Conservation (phyloP, 2,113 vertebrate genomes). For the Eulemur rufifrons region DNA sequence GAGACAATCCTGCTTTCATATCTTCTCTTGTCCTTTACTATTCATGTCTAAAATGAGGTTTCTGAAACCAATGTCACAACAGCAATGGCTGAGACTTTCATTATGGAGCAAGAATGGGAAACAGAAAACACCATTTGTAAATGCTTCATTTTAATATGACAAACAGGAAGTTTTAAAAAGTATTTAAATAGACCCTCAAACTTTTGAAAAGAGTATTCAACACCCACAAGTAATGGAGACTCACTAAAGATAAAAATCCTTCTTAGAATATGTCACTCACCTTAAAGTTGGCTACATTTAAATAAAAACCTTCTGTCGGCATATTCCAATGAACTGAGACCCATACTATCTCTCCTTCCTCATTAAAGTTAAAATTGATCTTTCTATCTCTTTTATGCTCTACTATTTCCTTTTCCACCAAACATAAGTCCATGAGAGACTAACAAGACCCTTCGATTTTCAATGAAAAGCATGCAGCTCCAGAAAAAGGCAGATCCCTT, state of each 20-base stretch:
- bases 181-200: not conserved
- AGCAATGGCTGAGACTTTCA: not conserved
- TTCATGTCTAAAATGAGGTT: not conserved
- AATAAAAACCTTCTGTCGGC: not conserved
- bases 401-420: not conserved
- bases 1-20: not conserved
- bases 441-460: not conserved
- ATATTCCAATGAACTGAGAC: not conserved
- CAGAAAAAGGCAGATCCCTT: not conserved
- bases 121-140: not conserved
- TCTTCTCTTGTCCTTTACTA: not conserved
- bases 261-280: not conserved
- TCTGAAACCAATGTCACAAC: not conserved
- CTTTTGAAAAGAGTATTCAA: not conserved
- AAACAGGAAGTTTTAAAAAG: not conserved
- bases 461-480: not conserved
- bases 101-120: not conserved
- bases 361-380: not conserved
- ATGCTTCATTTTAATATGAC: not conserved
- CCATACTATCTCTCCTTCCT: not conserved
- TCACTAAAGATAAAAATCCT: not conserved
- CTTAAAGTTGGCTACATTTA: not conserved
- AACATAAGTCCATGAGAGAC: not conserved
- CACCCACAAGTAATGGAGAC: not conserved
- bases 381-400: not conserved